Base-by-base conservation (phyloP, 2,888 invertebrate genomes). In the Drosophila fungiperda region DNA sequence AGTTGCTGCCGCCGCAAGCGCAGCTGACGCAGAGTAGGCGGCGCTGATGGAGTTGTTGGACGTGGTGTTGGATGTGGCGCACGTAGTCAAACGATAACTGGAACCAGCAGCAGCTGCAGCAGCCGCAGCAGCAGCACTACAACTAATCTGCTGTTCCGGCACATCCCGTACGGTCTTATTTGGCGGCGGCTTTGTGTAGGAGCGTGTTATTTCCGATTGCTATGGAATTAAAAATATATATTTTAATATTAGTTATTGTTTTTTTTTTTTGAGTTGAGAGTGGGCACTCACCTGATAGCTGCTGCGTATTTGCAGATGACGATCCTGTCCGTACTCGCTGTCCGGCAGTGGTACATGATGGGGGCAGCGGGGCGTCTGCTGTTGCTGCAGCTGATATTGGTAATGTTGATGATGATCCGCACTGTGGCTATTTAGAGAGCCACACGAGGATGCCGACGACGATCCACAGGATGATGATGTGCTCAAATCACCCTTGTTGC, bases 91-190 rank as follows among this genome's bases (percentile, higher is more conserved):
- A 3, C 80, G 72, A 36, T 78, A 78, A 33, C 73, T 78, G 54
- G 61, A 57, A 32, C 45, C 74, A 55, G 49, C 73, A n/a, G 78
- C 66, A 15, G 26, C 29, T 29, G 29, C 40, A 9, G 23, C 35
- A 5, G 49, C 72, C n/a, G 78, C 66, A 15, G 26, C 45, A 8
- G 45, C 40, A 2, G 26, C 38, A 23, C 45, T 45, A 2, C 45
- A 15, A 79, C 91, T 87, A 70, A 91, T 90, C 79, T 91, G 92
- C 78, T 92, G 92, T 78, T 94, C 95, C 89, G 95, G 95, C 93
- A 95, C 95, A 94, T 95, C 95, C 94, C 94, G 94, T 92, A 95
- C 95, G 93, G 95, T 95, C 93, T 95, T 95, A 94, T 95, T 95
- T 91, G 95, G 95, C 87, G 95, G 95, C 89, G 95, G 95, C 93